Percentiles rank a stretch among this genome's conserved stretches.
Conservation (phyloP, 2,888 invertebrate species). For the Dynastes hyllus region DNA sequence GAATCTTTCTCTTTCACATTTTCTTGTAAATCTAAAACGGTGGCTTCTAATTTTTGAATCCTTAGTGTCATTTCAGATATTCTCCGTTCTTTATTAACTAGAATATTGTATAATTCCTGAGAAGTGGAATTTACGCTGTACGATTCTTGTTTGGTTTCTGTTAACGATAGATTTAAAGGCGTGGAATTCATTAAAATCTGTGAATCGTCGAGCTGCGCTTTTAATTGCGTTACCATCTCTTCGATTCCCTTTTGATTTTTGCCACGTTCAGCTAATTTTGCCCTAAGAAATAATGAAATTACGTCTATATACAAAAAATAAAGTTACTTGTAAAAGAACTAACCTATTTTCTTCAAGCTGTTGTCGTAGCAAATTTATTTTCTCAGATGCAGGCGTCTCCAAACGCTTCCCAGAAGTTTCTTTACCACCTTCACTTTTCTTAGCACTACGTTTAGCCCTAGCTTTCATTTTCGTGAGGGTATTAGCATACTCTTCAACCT, state of each 20-base stretch:
- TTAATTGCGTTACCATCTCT: slow-evolving; percentile 73
- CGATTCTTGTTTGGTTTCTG: slow-evolving; percentile 63
- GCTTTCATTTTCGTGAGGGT: slow-evolving; percentile 68
- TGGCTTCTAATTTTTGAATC: slow-evolving; percentile 83
- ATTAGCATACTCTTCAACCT: slow-evolving; percentile 70
- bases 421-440: slow-evolving; percentile 58
- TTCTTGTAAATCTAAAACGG: slow-evolving; percentile 87
- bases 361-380: slow-evolving; percentile 72
- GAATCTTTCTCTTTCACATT: slow-evolving; percentile 88
- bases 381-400: slow-evolving; percentile 72
- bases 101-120: slow-evolving; percentile 69
- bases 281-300: slow-evolving; percentile 60
- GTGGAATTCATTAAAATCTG: slow-evolving; percentile 66
- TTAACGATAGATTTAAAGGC: slow-evolving; percentile 63
- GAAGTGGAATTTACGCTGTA: slow-evolving; percentile 65
- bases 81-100: slow-evolving; percentile 77
- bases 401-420: slow-evolving; percentile 56
- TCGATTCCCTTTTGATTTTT: slow-evolving; percentile 73
- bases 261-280: slow-evolving; percentile 73
- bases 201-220: slow-evolving; percentile 74
- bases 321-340: slow-evolving; percentile 40
- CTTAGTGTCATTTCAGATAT: slow-evolving; percentile 80
- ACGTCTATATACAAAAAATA: neutral
- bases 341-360: slow-evolving; percentile 75
- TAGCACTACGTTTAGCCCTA: slow-evolving; percentile 64